Conservation (phyloP, 2,888 invertebrate genomes). For the Callinectes sapidus region DNA sequence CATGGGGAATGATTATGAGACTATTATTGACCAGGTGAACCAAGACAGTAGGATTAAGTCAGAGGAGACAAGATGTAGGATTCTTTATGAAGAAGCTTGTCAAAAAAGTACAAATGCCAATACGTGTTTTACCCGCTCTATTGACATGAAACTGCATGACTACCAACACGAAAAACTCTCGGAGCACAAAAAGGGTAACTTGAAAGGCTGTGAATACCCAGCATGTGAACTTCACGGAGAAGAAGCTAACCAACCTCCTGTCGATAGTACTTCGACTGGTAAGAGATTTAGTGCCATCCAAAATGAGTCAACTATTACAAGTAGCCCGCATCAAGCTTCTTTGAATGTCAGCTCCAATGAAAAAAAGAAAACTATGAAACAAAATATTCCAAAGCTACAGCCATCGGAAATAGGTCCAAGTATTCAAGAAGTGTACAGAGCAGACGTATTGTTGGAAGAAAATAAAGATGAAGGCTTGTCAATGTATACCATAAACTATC, state of each 20-base stretch:
- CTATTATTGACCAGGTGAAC: not conserved
- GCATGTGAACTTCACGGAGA: not conserved
- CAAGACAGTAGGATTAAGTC: not conserved
- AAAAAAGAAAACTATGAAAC: not conserved
- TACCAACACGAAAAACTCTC: not conserved
- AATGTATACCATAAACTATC: constrained; percentile 9
- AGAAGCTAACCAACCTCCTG: not conserved
- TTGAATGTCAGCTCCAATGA: not conserved
- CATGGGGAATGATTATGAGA: not conserved
- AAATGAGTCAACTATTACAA: not conserved
- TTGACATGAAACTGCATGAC: not conserved
- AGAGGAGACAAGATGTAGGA: not conserved
- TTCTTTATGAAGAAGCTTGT: not conserved
- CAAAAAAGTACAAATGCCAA: not conserved
- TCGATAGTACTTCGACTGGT: not conserved
- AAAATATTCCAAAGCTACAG: not conserved
- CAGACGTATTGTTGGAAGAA: constrained; percentile 9
- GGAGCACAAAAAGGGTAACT: not conserved
- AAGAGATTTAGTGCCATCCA: not conserved
- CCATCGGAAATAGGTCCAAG: not conserved
- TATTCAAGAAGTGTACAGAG: constrained; percentile 9
- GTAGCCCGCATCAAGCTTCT: not conserved
- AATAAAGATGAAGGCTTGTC: constrained; percentile 19
- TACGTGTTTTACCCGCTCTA: not conserved
- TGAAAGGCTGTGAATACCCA: not conserved